Percentiles rank a stretch among this genome's conserved stretches.
Evolutionary conservation across 64 coral and sea anemone genomes (phyloP).

Genomic region (Stylophora pistillata): DNA sequence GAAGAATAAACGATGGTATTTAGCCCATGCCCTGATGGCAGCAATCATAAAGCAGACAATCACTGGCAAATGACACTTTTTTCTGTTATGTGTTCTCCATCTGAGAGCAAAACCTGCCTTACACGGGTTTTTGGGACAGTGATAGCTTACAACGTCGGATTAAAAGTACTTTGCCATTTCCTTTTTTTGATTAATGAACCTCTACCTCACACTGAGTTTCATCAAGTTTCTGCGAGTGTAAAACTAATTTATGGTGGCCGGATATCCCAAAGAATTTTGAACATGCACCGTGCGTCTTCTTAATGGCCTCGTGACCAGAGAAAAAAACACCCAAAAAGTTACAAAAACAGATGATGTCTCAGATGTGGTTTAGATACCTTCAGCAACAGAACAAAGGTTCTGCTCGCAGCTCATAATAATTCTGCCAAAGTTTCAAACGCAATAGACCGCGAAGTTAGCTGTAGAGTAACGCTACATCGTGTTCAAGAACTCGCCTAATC

Average conservation of each 20-base stretch:
- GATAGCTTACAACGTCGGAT: not conserved
- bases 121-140: not conserved
- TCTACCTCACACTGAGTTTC: not conserved
- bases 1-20: constrained; percentile 1
- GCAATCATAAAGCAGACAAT: constrained; percentile 1
- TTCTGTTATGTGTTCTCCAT: not conserved
- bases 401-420: not conserved
- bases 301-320: not conserved
- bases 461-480: not conserved
- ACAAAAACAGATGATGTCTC: constrained; percentile 1
- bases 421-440: not conserved
- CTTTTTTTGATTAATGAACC: not conserved
- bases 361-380: not conserved
- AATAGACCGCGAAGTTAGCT: not conserved
- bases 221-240: not conserved
- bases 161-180: not conserved
- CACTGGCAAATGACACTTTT: not conserved
- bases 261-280: not conserved
- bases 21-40: not conserved
- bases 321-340: not conserved
- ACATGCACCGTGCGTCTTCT: not conserved
- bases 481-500: not conserved
- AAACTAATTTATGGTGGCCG: not conserved
- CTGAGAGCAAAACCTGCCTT: not conserved
- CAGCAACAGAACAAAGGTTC: not conserved